Evolutionary conservation across 2,113 vertebrate species (phyloP).

Genomic region (Toxostoma redivivum): DNA sequence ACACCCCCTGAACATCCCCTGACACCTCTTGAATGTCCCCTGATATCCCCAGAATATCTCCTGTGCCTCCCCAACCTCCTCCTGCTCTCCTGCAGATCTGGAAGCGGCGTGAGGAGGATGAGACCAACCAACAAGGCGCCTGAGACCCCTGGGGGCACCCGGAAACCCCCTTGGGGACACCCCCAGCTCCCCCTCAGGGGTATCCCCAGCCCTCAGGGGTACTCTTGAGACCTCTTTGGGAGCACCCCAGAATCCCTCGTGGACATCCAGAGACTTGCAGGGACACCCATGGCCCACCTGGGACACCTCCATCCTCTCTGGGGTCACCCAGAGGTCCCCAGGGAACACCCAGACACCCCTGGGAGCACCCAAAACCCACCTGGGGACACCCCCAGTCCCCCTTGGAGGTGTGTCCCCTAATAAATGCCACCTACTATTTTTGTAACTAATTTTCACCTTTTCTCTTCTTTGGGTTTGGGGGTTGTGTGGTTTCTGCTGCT

Average conservation of each 20-base stretch:
- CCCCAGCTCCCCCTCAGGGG: background rate
- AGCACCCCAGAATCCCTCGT: accelerated
- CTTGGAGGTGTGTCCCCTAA: accelerated
- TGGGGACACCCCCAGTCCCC: background rate
- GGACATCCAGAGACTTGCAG: background rate
- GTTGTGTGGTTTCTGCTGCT: accelerated
- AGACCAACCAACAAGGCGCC: slow-evolving; percentile 82
- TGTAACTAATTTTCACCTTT: background rate
- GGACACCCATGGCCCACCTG: background rate
- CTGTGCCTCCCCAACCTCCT: background rate
- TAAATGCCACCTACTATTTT: background rate
- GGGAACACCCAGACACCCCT: background rate
- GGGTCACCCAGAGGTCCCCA: background rate
- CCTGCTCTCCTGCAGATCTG: slow-evolving; percentile 81
- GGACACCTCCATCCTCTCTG: background rate
- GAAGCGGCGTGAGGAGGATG: slow-evolving; percentile 85
- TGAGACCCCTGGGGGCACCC: slow-evolving; percentile 39
- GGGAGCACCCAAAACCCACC: background rate
- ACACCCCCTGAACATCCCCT: accelerated
- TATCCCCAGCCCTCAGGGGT: background rate
- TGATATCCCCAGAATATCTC: too few relatives aligned
- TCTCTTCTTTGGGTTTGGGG: background rate
- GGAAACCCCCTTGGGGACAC: background rate
- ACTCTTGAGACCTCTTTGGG: background rate
- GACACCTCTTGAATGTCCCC: background rate